Evolutionary conservation across 2,888 invertebrate genomes (phyloP), one percentile per base, ranked within the genome.

Genomic region (Cantharis rufa): DNA sequence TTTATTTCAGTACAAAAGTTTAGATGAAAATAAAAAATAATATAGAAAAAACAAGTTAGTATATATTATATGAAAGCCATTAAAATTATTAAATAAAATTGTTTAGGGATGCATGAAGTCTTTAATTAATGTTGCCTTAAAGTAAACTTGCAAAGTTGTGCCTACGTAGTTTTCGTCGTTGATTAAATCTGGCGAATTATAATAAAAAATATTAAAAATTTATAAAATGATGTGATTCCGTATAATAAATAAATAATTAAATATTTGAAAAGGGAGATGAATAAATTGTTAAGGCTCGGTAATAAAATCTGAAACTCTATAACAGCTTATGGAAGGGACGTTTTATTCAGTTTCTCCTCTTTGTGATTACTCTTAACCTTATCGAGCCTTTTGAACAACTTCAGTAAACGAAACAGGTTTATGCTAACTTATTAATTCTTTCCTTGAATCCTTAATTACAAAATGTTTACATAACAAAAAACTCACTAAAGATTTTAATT

Each of bases 261-360:
- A 48, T 48, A 48, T n/a, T 48, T 48, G 7, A n/a, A n/a, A 48
- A 48, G 48, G 1, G 48, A 13, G 48, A 48, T 48, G 48, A 48
- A 48, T 48, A 48, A 48, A n/a, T 48, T 48, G 48, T 48, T 48
- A 48, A 48, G 48, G n/a, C 48, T n/a, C 70, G 72, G 68, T 64
- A 71, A 63, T 66, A 72, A 72, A 78, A 75, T 75, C 78, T 70
- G 78, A 78, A 78, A 78, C 72, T 72, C 78, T 66, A 75, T 75
- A 75, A 71, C 48, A 48, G 48, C 75, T 74, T 77, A 77, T 77
- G 73, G 63, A 78, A 78, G 78, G 78, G 75, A 72, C 75, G 78
- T 78, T 78, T 78, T 78, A 78, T 78, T 78, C 70, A 72, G 72
- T 78, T 78, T 75, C 72, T 78, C 75, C 75, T 78, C 78, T 78